These are phyloP conservation scores for Oxystoma pomonae DNA, from an alignment of 2,888 invertebrate genomes.

Conservation along the genomic window DNA sequence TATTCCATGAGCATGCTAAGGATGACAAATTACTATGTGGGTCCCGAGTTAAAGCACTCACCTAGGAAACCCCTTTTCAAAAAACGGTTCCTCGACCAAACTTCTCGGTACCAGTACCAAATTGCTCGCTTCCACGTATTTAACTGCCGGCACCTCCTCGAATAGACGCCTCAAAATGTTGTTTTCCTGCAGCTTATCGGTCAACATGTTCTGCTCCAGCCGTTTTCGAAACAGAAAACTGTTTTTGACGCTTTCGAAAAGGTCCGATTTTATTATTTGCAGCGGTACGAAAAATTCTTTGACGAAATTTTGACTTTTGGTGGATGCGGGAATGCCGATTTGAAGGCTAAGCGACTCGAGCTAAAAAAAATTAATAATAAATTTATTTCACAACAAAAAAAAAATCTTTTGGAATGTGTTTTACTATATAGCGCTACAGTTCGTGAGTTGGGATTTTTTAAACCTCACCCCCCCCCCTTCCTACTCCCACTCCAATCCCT, in stretches of 20 bases:
- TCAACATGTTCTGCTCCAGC: slow-evolving; percentile 43
- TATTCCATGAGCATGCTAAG: no score
- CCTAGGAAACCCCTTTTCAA: slow-evolving; percentile 47
- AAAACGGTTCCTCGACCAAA: slow-evolving; percentile 45
- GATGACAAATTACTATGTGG: no score
- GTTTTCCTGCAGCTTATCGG: slow-evolving; percentile 41
- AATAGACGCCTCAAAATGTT: slow-evolving; percentile 29
- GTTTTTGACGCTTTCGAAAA: slow-evolving; percentile 51
- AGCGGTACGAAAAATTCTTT: slow-evolving; percentile 47
- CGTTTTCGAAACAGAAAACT: slow-evolving; percentile 47
- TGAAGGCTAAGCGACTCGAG: slow-evolving; percentile 46
- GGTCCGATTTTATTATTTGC: slow-evolving; percentile 49
- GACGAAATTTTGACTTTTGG: slow-evolving; percentile 40
- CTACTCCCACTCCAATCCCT: no score
- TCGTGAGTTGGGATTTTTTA: no score
- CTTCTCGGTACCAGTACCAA: slow-evolving; percentile 49
- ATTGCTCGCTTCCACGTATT: slow-evolving; percentile 48
- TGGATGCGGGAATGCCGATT: slow-evolving; percentile 47
- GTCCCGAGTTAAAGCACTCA: slow-evolving; percentile 32
- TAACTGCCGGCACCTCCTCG: slow-evolving; percentile 34
- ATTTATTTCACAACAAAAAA: no score
- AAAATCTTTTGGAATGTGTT: no score
- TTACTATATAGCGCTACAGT: no score
- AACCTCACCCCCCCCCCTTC: no score
- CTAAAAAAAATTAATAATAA: no score